A percentile compares a stretch with the other conserved stretches of the same genome.
Conservation (phyloP, 2,113 vertebrate genomes). For the Rhabdornis inornatus region DNA sequence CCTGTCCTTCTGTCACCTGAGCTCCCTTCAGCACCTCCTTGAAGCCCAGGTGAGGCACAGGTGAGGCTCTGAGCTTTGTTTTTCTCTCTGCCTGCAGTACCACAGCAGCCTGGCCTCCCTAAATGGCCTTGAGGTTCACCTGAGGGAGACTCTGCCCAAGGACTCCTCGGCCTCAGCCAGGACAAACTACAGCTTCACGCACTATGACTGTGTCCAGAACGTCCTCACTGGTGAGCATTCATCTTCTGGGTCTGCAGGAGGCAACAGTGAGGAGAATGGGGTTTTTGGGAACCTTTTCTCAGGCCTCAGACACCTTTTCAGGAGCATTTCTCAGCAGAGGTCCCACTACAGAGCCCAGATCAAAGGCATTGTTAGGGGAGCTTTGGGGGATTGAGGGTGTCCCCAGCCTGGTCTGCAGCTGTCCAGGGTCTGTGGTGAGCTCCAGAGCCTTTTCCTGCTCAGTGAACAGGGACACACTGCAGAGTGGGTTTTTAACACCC, state of each 20-base stretch:
- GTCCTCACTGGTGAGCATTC: slow-evolving; percentile 78
- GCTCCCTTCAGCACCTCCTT: neutral
- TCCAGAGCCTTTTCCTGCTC: neutral
- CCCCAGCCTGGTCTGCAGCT: neutral
- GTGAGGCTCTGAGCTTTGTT: neutral
- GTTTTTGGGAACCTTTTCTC: neutral
- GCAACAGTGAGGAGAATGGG: neutral
- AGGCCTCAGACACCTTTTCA: accelerated
- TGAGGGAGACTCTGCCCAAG: slow-evolving; percentile 76
- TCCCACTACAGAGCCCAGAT: neutral
- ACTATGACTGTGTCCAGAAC: slow-evolving; percentile 87
- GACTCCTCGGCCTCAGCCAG: slow-evolving; percentile 1
- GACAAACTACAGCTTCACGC: slow-evolving; percentile 81
- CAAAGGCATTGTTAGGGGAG: too few species aligned
- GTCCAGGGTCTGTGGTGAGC: neutral
- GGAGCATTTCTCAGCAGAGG: neutral
- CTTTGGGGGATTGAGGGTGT: neutral
- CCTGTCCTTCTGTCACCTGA: neutral
- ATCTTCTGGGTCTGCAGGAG: neutral
- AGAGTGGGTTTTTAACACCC: neutral
- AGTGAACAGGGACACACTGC: accelerated
- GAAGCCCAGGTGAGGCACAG: too few species aligned
- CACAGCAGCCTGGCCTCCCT: slow-evolving; percentile 93
- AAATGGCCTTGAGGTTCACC: slow-evolving; percentile 93
- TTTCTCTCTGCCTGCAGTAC: slow-evolving; percentile 71